Base-by-base conservation (phyloP, 2,888 invertebrate genomes). In the Pristionchus mayeri region DNA sequence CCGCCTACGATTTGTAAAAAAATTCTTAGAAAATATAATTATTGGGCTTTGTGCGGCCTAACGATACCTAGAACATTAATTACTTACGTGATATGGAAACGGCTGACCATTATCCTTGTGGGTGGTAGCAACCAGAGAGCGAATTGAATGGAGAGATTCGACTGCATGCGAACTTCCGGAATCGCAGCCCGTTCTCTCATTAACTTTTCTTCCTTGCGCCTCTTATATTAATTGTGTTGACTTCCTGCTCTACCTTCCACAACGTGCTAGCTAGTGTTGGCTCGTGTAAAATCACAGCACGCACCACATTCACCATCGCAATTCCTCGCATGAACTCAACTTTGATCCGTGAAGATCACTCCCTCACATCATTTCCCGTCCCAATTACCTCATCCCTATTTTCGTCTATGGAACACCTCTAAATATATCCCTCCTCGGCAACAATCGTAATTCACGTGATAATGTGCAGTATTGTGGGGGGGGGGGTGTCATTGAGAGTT, bases 261-360 rank as follows among this genome's bases (percentile, higher is more conserved):
- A 75, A 34, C 48, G 48, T 44, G 75, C 75, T 3, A 7, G 71
- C 57, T 60, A 63, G 63, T 63, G 44, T 44, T 34, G 30, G 63
- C 34, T 63, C 63, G 63, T 63, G 63, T 63, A 63, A 63, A 63
- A 63, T 63, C 63, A 63, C 63, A 63, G 34, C 63, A 63, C 63
- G 16, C 52, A 52, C 52, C 57, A 30, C 11, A n/a, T 54, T 57
- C 30, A n/a, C n/a, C n/a, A n/a, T 60, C 57, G 57, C 24, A 54
- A 27, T 30, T 60, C 9, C 50, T 50, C 40, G 37, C 71, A 37
- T 3, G 37, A 21, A 13, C 21, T 40, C 24, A 44, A 71, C 71
- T 44, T n/a, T 40, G 71, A 44, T 71, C 37, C 40, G n/a, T 40
- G 40, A 37, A 37, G 9, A 21, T 27, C 75, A 24, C 75, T 67